A percentile compares a stretch with the other conserved stretches of the same genome.
phyloP scores from a whole-genome alignment of 2,888 invertebrate species.

The Heliconius sara region DNA sequence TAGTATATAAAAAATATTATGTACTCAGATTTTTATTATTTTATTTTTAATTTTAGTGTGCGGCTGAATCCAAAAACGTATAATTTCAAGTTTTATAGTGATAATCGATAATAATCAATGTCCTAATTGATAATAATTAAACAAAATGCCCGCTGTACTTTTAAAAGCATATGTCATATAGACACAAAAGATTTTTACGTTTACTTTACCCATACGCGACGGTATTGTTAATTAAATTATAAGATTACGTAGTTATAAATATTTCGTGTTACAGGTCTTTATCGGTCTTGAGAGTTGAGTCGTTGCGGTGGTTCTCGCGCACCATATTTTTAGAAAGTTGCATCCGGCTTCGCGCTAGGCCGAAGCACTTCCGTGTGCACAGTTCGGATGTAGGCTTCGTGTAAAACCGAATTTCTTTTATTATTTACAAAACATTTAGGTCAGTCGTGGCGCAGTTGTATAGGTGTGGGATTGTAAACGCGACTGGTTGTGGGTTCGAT shows the following conservation, averaged over 20 bases:
- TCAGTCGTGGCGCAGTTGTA: no score
- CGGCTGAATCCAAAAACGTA: not conserved
- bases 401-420: conserved; percentile 55
- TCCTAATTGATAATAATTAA: not conserved
- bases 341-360: conserved; percentile 74
- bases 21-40: no score
- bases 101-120: not conserved
- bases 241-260: conserved; percentile 17
- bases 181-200: not conserved
- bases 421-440: not conserved
- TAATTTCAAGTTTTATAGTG: not conserved
- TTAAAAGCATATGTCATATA: not conserved
- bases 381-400: conserved; percentile 69
- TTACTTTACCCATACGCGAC: not conserved
- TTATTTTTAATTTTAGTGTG: no score
- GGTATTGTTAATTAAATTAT: not conserved
- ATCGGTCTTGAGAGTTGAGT: conserved; percentile 34
- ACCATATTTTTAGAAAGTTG: conserved; percentile 82
- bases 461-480: no score
- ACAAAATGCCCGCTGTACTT: not conserved
- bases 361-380: conserved; percentile 69
- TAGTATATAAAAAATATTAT: no score
- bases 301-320: conserved; percentile 55
- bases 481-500: no score
- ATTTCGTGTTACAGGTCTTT: conserved; percentile 14